Evolutionary conservation across 1,140 invertebrate genomes (phyloP).

Genomic region (Acromyrmex charruanus): DNA sequence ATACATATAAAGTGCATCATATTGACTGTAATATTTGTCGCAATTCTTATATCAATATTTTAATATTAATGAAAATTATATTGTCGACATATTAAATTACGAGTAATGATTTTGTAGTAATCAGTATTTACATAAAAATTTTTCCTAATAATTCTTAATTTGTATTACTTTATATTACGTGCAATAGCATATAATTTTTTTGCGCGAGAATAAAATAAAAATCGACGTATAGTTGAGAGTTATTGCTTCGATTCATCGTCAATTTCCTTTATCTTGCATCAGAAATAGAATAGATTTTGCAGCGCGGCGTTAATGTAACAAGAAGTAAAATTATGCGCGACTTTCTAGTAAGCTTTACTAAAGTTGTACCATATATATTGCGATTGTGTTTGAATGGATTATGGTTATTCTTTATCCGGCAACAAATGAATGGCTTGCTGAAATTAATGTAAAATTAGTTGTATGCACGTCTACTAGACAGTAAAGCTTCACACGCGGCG

Average conservation of each 20-base stretch:
- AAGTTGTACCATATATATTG: not conserved
- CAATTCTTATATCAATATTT: not conserved
- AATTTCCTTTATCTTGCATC: not conserved
- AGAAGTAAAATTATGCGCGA: not conserved
- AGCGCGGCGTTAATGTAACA: not conserved
- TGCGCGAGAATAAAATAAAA: not conserved
- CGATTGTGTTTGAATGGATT: not conserved
- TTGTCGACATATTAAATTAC: not conserved
- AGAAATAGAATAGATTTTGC: not conserved
- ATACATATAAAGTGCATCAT: not conserved
- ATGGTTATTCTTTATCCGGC: slow-evolving; percentile 26
- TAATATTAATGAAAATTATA: not conserved
- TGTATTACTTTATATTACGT: not conserved
- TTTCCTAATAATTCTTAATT: not conserved
- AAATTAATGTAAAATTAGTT: slow-evolving; percentile 71
- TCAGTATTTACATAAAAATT: not conserved
- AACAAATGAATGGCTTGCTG: not conserved
- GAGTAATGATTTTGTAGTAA: not conserved
- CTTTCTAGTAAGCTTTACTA: not conserved
- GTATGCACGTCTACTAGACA: not conserved
- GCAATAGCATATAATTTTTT: not conserved
- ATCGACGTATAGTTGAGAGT: not conserved
- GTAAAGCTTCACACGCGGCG: slow-evolving; percentile 39
- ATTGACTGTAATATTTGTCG: not conserved
- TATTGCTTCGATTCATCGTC: not conserved